Evolutionary conservation across 92 coral and sea anemone genomes (phyloP).

Genomic region (Heteractis magnifica): DNA sequence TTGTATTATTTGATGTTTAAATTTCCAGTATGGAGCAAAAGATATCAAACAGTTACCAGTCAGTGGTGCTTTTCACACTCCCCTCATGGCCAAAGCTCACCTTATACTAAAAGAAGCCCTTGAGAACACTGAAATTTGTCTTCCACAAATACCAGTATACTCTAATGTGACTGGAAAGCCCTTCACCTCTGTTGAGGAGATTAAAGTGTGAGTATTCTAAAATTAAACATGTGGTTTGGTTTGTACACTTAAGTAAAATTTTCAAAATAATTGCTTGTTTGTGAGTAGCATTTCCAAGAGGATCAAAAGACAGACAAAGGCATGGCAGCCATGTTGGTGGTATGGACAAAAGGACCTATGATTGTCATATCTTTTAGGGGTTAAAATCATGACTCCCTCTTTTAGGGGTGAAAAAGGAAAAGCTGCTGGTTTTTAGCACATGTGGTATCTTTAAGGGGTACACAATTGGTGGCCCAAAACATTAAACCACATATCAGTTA

Average conservation of each 20-base stretch:
- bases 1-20: not conserved
- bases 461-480: too few species aligned
- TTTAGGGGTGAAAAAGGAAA: too few species aligned
- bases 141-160: conserved; percentile 72
- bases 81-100: conserved; percentile 82
- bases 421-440: too few species aligned
- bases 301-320: too few species aligned
- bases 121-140: conserved; percentile 32
- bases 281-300: too few species aligned
- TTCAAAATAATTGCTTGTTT: too few species aligned
- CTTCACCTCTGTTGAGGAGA: conserved; percentile 57
- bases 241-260: not conserved
- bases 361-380: too few species aligned
- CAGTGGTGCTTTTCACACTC: conserved; percentile 95
- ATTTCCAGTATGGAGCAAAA: conserved; percentile 77
- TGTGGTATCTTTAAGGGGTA: too few species aligned
- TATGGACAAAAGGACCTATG: too few species aligned
- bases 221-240: not conserved
- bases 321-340: too few species aligned
- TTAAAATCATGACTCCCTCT: too few species aligned
- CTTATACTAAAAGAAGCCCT: conserved; percentile 57
- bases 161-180: conserved; percentile 88
- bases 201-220: conserved; percentile 55
- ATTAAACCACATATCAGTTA: too few species aligned
- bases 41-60: conserved; percentile 71